Evolutionary conservation across 2,888 invertebrate species (phyloP).

Genomic region (Drosophila anceps): DNA sequence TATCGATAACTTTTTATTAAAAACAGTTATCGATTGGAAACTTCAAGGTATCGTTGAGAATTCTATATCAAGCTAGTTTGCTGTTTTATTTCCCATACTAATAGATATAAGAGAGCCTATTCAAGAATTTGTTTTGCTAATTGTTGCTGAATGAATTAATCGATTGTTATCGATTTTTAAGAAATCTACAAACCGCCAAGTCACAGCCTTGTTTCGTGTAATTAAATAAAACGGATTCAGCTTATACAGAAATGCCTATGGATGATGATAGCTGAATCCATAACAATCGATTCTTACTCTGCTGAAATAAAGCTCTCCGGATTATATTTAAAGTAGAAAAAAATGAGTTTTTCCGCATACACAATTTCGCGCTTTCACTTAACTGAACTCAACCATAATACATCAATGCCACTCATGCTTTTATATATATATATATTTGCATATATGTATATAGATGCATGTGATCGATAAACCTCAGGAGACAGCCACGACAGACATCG

Average conservation of each 20-base stretch:
- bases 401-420: conserved; percentile 6
- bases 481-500: conserved; percentile 68
- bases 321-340: background rate
- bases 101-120: background rate
- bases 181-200: background rate
- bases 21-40: background rate
- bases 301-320: background rate
- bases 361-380: background rate
- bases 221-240: background rate
- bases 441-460: conserved; percentile 1
- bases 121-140: background rate
- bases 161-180: background rate
- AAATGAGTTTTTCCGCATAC: background rate
- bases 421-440: background rate
- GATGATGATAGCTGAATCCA: background rate
- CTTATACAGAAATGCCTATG: background rate
- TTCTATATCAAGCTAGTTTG: background rate
- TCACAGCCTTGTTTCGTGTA: background rate
- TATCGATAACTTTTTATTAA: background rate
- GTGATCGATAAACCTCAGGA: conserved; percentile 56
- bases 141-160: background rate
- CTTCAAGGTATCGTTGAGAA: background rate
- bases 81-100: background rate
- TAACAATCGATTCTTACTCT: background rate
- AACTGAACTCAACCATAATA: background rate